Conservation (phyloP, 2,113 vertebrate species). For the Gavia stellata region DNA sequence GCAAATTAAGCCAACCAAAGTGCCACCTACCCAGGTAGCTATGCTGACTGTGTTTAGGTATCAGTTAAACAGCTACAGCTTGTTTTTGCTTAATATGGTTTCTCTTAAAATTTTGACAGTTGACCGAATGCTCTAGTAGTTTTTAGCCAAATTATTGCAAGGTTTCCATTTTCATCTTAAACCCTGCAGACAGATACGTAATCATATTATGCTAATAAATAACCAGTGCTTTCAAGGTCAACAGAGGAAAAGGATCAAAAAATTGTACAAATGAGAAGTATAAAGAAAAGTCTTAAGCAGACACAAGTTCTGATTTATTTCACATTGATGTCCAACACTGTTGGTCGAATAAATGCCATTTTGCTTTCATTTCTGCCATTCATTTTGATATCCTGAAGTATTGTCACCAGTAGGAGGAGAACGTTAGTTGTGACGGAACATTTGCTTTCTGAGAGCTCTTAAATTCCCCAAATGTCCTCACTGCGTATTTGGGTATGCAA, state of each 20-base stretch:
- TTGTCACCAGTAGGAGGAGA: neutral
- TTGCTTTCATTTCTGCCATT: constrained; percentile 43
- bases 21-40: constrained; percentile 5
- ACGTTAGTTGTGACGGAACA: neutral
- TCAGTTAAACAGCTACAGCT: constrained; percentile 42
- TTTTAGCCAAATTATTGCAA: constrained; percentile 64
- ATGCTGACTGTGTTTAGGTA: constrained; percentile 23
- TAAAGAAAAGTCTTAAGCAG: neutral
- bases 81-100: constrained; percentile 43
- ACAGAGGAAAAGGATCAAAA: constrained; percentile 3
- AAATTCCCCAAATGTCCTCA: neutral
- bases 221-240: constrained; percentile 48
- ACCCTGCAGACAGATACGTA: constrained; percentile 37
- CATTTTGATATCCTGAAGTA: neutral
- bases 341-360: constrained; percentile 37
- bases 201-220: constrained; percentile 61
- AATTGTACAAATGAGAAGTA: neutral
- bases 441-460: neutral
- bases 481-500: neutral
- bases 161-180: constrained; percentile 61
- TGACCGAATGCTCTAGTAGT: constrained; percentile 52
- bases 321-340: neutral
- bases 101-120: constrained; percentile 59
- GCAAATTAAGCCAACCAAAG: constrained; percentile 45
- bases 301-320: constrained; percentile 10